Base-by-base conservation (phyloP, 2,888 invertebrate genomes). In the Caenorhabditis afra region DNA sequence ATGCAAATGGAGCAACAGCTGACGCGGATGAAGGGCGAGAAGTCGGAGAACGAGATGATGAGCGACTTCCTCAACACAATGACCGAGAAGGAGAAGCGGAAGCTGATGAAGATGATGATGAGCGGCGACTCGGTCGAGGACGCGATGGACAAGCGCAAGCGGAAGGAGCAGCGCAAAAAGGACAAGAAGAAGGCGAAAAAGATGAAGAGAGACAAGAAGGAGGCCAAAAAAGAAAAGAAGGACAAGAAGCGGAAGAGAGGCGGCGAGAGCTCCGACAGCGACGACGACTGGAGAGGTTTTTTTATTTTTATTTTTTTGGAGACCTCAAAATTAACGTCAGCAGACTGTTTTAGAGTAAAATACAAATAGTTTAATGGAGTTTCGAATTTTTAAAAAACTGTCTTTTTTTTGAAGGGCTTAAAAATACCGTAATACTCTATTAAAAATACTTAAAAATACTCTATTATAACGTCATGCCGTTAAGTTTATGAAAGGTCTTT, bases 81-180 rank as follows among this genome's bases (percentile, higher is more conserved):
- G 74, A 74, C 61, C 20, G 81, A 86, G n/a, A 87, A 87, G 67
- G 85, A 88, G 44, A 86, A 85, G 22, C 79, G 81, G 64, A 88
- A 85, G 57, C 20, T 88, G 35, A 81, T 86, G 81, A 85, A 83
- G 81, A 76, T 66, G 47, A 23, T 80, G 62, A 66, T 71, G 70
- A 52, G 67, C 4, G 80, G 80, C 1, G 75, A 61, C 20, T 23
- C 52, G 29, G 64, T 67, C 58, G 67, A 67, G n/a, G 79, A 79
- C 52, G 62, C 58, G n/a, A 58, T 73, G 52, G 16, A 1, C 4
- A 50, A 45, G 61, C 67, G 62, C n/a, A 58, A 64, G 22, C 64
- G 53, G 16, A 80, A 71, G 37, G 68, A 76, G 39, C 52, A 65
- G n/a, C 75, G 70, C 35, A 75, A 75, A n/a, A 62, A 66, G 45